Evolutionary conservation across 2,797 vertebrate genomes (phyloP).

Genomic region (Odontamblyopus rebecca): DNA sequence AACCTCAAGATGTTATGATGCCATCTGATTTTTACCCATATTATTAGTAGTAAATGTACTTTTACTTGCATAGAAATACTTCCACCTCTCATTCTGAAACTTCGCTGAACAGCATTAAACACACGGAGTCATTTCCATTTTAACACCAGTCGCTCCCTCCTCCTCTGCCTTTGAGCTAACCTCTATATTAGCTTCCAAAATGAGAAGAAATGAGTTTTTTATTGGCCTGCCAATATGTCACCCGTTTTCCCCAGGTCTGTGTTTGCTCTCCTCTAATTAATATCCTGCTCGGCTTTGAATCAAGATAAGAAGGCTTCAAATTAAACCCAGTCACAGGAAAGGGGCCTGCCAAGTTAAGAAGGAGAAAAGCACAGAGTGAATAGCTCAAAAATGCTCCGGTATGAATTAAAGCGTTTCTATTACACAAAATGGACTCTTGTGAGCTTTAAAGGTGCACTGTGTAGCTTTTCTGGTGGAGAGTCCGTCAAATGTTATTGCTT

Average conservation of each 20-base stretch:
- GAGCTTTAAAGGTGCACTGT: too few species aligned
- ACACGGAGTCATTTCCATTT: background rate
- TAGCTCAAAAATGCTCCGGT: background rate
- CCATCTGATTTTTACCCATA: background rate
- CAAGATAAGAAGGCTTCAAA: slow-evolving; percentile 13
- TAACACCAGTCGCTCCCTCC: background rate
- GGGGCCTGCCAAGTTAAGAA: background rate
- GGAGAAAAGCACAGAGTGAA: background rate
- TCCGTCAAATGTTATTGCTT: too few species aligned
- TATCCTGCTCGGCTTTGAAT: slow-evolving; percentile 12
- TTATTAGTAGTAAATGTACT: background rate
- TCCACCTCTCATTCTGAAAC: background rate
- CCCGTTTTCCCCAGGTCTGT: background rate
- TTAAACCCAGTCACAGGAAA: slow-evolving; percentile 5
- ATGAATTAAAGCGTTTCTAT: background rate
- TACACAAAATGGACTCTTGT: too few species aligned
- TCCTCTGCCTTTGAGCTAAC: background rate
- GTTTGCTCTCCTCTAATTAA: slow-evolving; percentile 10
- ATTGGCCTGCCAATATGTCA: slow-evolving; percentile 10
- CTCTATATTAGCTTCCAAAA: background rate
- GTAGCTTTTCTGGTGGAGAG: too few species aligned
- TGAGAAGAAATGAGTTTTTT: background rate
- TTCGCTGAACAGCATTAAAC: background rate
- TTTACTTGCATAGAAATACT: background rate
- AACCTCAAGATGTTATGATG: background rate